phyloP scores from a whole-genome alignment of 2,113 vertebrate species.

The Tetrao urogallus region DNA sequence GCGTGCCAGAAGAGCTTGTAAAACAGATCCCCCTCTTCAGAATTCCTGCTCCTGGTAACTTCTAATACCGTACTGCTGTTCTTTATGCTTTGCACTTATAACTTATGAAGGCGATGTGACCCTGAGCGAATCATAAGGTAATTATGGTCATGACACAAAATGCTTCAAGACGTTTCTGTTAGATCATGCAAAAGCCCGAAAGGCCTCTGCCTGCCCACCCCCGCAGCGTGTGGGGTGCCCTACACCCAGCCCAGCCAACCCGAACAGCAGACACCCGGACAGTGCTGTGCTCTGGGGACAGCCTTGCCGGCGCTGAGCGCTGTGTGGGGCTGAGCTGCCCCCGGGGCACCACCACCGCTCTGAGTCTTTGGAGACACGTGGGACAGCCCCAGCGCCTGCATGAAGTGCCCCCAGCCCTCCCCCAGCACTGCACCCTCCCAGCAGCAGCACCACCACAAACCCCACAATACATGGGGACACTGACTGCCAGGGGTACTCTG shows the following conservation, averaged over 20 bases:
- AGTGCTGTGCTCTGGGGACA: too few species aligned
- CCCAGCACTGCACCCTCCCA: not conserved
- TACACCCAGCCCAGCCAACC: too few species aligned
- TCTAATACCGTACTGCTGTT: not conserved
- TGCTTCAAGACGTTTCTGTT: not conserved
- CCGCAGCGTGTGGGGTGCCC: too few species aligned
- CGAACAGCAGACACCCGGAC: too few species aligned
- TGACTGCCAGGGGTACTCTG: not conserved
- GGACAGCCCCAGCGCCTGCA: rapidly evolving
- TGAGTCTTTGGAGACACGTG: rapidly evolving
- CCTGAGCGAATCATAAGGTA: not conserved
- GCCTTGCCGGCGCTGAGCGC: too few species aligned
- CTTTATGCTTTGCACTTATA: not conserved
- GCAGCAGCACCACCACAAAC: not conserved
- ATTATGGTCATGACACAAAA: not conserved
- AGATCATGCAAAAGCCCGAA: not conserved
- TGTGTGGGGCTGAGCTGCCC: too few species aligned
- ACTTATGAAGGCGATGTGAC: rapidly evolving
- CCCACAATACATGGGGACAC: rapidly evolving
- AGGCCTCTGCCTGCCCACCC: not conserved
- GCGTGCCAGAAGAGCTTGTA: not conserved
- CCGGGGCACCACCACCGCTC: not conserved
- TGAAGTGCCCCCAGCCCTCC: too few species aligned
- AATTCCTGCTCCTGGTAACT: not conserved
- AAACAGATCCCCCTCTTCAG: not conserved